Evolutionary conservation across 2,888 invertebrate genomes (phyloP).

Genomic region (Portevinia maculata): DNA sequence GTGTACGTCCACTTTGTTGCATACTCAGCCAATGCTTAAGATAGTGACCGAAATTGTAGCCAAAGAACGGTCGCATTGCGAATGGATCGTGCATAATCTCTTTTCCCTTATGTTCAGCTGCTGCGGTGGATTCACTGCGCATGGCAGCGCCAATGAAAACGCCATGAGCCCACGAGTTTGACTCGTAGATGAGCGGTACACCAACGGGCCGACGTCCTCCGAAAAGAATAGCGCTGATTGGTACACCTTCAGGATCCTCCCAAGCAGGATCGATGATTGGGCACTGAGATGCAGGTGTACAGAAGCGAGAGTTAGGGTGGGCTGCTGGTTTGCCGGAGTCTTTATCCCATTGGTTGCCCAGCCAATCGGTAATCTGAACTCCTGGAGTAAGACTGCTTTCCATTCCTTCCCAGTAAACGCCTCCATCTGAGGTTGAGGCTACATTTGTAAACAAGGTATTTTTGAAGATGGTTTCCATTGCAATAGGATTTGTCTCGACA

Average conservation of each 20-base stretch:
- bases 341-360: conserved; percentile 89
- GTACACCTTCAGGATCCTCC: conserved; percentile 97
- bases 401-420: conserved; percentile 99
- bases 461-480: conserved; percentile 95
- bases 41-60: conserved; percentile 99
- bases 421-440: conserved; percentile 96
- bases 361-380: conserved; percentile 91
- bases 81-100: conserved; percentile 99
- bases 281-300: conserved; percentile 96
- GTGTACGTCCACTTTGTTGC: conserved; percentile 86
- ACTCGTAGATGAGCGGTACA: conserved; percentile 96
- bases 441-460: conserved; percentile 99
- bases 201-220: conserved; percentile 97
- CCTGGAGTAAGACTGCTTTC: conserved; percentile 87
- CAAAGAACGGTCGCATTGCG: conserved; percentile 99
- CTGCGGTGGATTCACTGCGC: conserved; percentile 98
- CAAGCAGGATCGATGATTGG: conserved; percentile 97
- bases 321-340: conserved; percentile 91
- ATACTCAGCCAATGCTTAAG: conserved; percentile 97
- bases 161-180: conserved; percentile 97
- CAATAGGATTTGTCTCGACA: conserved; percentile 95
- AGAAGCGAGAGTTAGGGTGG: conserved; percentile 99
- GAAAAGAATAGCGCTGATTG: conserved; percentile 97
- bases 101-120: conserved; percentile 96
- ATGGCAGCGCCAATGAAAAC: conserved; percentile 97